Base-by-base conservation (phyloP, 2,888 invertebrate genomes). In the Archips xylosteana region DNA sequence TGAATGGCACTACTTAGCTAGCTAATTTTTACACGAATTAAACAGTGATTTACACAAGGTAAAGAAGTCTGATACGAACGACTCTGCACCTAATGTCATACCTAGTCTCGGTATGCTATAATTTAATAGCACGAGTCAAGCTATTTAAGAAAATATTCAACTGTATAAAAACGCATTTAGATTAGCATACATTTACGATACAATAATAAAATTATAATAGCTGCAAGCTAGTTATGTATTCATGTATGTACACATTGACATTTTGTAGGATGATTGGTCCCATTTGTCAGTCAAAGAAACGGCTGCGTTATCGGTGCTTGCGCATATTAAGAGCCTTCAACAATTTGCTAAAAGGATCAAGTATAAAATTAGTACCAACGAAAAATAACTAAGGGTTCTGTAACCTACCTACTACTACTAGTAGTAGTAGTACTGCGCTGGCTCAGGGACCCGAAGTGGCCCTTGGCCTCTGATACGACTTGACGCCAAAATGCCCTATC, bases 231-330 rank as follows among this genome's bases (percentile, higher is more conserved):
- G 4, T 62, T 32, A 61, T 45, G 6, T 62, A 63, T 70, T 62
- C 42, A 54, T 63, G 67, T 59, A 45, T 45, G 67, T 45, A 59
- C 39, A 51, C 54, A 70, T 63, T 70, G 62, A 45, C 62, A 54
- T 70, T 64, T 70, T 54, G 54, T 70, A 63, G 49, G 39, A 61
- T 54, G 51, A 70, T 62, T 70, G 70, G 62, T 62, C 70, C 23
- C 62, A 70, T 70, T 70, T 63, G 54, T 70, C 62, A 62, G 23
- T 68, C 47, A 61, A 49, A 13, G 47, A 49, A 68, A 68, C 45
- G 15, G 6, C 3, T 36, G 47, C 8, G 36, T 3, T 62, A 23
- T 49, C 13, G 15, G 60, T 45, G 8, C 59, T 59, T 47, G 67
- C 59, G 42, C 42, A 12, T 66, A 57, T 34, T 66, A 10, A 57